Evolutionary conservation across 2,797 vertebrate species (phyloP).

Genomic region (Sebastes variabilis): DNA sequence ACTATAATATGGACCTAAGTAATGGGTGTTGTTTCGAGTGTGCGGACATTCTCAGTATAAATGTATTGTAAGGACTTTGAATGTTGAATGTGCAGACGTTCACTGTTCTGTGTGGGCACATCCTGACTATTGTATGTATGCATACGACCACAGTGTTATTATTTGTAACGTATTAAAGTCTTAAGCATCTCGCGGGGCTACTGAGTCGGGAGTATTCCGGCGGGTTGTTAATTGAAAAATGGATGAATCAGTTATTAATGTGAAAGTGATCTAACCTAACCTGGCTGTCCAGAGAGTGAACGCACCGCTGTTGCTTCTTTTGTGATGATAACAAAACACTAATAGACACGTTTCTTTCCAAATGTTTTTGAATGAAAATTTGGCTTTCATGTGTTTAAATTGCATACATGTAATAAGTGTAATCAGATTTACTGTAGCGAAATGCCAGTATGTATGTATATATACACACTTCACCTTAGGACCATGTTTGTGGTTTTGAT

Average conservation of each 20-base stretch:
- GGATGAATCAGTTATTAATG: not conserved
- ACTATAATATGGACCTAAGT: constrained; percentile 25
- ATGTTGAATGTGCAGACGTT: constrained; percentile 18
- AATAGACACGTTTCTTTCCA: constrained; percentile 9
- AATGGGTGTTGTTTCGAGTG: constrained; percentile 10
- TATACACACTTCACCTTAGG: constrained; percentile 23
- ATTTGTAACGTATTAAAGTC: constrained; percentile 39
- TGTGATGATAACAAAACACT: constrained; percentile 27
- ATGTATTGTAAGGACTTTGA: constrained; percentile 21
- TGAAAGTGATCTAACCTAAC: not conserved
- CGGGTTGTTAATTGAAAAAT: constrained; percentile 8
- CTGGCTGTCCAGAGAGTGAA: not conserved
- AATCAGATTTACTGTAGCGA: constrained; percentile 24
- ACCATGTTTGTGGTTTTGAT: not conserved
- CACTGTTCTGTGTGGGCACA: constrained; percentile 24
- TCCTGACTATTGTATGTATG: constrained; percentile 33
- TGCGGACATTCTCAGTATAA: not conserved
- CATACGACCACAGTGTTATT: constrained; percentile 51
- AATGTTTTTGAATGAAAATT: not conserved
- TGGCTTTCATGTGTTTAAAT: constrained; percentile 27
- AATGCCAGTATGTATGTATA: constrained; percentile 36
- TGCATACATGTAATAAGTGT: constrained; percentile 45
- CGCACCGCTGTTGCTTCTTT: constrained; percentile 4
- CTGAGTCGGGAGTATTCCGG: constrained; percentile 3
- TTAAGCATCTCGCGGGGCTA: constrained; percentile 19